Base-by-base conservation (phyloP, 1,140 invertebrate species). In the Maconellicoccus hirsutus region DNA sequence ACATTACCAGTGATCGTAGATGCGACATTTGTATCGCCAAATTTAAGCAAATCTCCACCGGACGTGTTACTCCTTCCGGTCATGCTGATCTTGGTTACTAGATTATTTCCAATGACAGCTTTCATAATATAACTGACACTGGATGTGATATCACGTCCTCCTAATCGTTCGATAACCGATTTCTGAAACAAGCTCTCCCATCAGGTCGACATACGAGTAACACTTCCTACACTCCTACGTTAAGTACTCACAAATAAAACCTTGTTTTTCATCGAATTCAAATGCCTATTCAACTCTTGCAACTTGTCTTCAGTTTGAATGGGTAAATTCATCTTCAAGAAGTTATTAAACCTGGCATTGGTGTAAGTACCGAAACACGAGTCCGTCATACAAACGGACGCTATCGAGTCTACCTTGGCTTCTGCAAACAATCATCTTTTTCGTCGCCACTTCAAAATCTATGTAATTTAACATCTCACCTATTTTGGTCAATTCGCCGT, bases 71-170 rank as follows among this genome's bases (percentile, higher is more conserved):
- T 52, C n/a, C 42, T 52, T 4, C 42, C 42, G 3, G 42, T 52
- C 42, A 52, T 52, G n/a, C 42, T 52, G 42, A 52, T 52, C n/a
- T 16, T 52, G n/a, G 42, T 52, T 8, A 52, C 42, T 8, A 52
- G n/a, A 19, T 52, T 19, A 19, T 52, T 52, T 52, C 42, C 42
- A 16, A 52, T 52, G n/a, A 52, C 42, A 14, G 42, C 42, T 52
- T 52, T 52, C 42, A 52, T 52, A 52, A 52, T 52, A 16, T 52
- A 52, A 52, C 42, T 52, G n/a, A 52, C 42, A 19, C 42, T 52
- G n/a, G 42, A 52, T 2, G 42, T 52, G n/a, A 52, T 52, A 52
- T 52, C 42, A 52, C 42, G 42, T 2, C 42, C 42, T 8, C 42
- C 42, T 16, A 52, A 52, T 14, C 42, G 4, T 52, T 52, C 42